Conservation (phyloP, 2,888 invertebrate genomes). For the Andrena camellia region DNA sequence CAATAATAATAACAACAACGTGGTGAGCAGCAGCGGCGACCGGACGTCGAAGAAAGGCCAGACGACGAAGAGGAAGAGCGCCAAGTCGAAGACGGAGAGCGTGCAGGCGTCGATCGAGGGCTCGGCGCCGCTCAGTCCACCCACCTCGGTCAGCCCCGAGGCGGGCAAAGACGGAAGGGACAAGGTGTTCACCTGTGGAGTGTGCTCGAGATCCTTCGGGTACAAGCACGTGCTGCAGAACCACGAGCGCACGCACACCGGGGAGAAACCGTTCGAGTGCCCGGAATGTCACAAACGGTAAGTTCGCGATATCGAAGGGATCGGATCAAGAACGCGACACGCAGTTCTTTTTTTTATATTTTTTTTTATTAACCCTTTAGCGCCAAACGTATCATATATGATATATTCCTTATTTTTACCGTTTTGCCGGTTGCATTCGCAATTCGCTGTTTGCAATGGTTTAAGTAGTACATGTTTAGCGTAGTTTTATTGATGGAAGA, state of each 20-base stretch:
- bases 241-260: constrained; percentile 97
- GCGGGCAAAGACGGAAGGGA: constrained; percentile 86
- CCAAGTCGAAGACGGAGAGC: constrained; percentile 85
- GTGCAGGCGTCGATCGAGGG: constrained; percentile 74
- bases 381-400: no score
- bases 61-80: constrained; percentile 85
- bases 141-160: constrained; percentile 84
- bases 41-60: constrained; percentile 82
- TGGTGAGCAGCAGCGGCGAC: constrained; percentile 77
- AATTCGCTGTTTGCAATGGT: no score
- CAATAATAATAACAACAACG: constrained; percentile 81
- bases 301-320: constrained; percentile 28
- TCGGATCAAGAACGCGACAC: no score
- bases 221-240: constrained; percentile 98
- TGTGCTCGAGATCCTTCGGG: constrained; percentile 95
- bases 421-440: no score
- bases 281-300: constrained; percentile 94
- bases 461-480: no score
- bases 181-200: constrained; percentile 95
- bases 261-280: constrained; percentile 97
- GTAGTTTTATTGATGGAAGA: no score
- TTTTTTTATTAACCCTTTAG: no score
- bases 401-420: no score
- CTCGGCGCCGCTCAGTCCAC: constrained; percentile 86
- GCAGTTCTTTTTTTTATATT: no score